Evolutionary conservation across 2,797 vertebrate species (phyloP), one percentile per base, ranked within the genome.

Genomic region (Triplophysa yarkandensis): DNA sequence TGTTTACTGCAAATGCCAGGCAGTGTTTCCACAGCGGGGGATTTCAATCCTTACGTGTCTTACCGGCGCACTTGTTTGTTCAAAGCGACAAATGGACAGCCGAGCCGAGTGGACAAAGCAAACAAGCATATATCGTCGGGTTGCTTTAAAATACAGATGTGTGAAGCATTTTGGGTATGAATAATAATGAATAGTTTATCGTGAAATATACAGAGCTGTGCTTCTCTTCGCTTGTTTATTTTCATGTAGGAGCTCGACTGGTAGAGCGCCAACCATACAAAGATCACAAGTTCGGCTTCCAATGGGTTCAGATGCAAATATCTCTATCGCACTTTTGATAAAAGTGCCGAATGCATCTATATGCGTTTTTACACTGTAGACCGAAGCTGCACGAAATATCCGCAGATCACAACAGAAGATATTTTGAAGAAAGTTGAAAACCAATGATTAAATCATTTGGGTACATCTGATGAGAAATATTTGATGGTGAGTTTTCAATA

Each of bases 1-100:
- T 85, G 80, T 69, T 60, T 89, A 87, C 85, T 89, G 87, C 83
- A 89, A 88, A 89, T 34, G 83, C 88, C 86, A 81, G 83, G 80
- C 85, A 88, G 87, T 87, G 83, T 88, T 87, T 86, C 84, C 87
- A 82, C 89, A 50, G 82, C 77, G 83, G 88, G 67, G 83, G 85
- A 83, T 60, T 66, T 77, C 67, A 54, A 16, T 57, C 71, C 76
- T 80, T 78, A 66, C 44, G n/a, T 65, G 21, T 74, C 50, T 58
- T 67, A 67, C 7, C 2, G 39, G 19, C 19, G 17, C 14, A 43
- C 43, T 17, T 23, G 63, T 67, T 39, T 52, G 54, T 75, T 68
- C 28, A 4, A 6, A 11, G 43, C 13, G 39, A 67, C 23, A 30
- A 46, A 54, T 67, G 64, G 41, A 75, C 73, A 67, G 68, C 60